These are phyloP conservation scores for Leptura quadrifasciata DNA, from an alignment of 2,888 invertebrate species.

Conservation along the genomic window DNA sequence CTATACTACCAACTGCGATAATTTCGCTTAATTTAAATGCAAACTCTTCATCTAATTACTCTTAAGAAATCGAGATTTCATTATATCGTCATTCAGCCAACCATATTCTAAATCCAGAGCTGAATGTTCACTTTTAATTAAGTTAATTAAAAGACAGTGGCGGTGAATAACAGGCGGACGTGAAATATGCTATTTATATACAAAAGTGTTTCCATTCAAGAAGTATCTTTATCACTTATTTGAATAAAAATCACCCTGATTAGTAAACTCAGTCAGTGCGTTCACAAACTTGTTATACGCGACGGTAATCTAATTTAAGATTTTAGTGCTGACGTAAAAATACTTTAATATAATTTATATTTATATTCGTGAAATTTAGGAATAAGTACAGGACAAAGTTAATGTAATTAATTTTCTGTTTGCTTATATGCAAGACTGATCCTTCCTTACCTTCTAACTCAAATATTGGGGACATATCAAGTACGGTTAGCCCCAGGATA, in stretches of 20 bases:
- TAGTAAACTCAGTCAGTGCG: neutral
- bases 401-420: no score
- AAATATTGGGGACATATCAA: no score
- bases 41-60: conserved; percentile 55
- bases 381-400: no score
- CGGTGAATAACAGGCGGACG: conserved; percentile 49
- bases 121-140: conserved; percentile 52
- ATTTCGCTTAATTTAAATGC: conserved; percentile 50
- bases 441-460: no score
- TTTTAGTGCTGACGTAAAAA: no score
- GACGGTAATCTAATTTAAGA: neutral
- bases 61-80: conserved; percentile 54
- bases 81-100: conserved; percentile 51
- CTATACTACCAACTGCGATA: conserved; percentile 39
- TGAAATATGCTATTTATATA: conserved; percentile 53
- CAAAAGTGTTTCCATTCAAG: conserved; percentile 23
- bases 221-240: conserved; percentile 2
- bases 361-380: no score
- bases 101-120: conserved; percentile 50
- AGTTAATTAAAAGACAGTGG: conserved; percentile 54
- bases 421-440: no score
- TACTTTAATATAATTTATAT: no score
- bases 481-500: no score
- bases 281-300: neutral
- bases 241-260: conserved; percentile 23